phyloP scores from a whole-genome alignment of 2,797 vertebrate species.

The Myotis findleyi region DNA sequence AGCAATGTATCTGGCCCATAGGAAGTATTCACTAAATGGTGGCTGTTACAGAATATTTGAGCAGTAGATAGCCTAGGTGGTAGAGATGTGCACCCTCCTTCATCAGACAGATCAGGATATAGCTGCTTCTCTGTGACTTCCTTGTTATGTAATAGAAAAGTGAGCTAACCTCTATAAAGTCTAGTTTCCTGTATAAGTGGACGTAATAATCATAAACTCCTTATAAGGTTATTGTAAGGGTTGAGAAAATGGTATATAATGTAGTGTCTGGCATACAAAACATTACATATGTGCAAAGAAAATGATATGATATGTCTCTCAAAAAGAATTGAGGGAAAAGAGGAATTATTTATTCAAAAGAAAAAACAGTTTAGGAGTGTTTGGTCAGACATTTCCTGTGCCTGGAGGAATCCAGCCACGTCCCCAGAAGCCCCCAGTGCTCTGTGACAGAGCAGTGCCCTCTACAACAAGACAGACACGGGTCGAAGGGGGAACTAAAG shows the following conservation, averaged over 20 bases:
- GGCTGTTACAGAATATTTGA: neutral
- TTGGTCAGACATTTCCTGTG: neutral
- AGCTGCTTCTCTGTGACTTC: neutral
- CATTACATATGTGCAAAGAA: neutral
- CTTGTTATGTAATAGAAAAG: neutral
- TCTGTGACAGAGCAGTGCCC: neutral
- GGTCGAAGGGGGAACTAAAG: neutral
- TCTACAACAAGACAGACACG: neutral
- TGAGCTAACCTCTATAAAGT: neutral
- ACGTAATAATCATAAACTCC: neutral
- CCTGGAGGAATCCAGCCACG: neutral
- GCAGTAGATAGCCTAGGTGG: neutral
- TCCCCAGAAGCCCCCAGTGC: neutral
- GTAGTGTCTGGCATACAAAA: neutral
- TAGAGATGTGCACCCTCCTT: neutral
- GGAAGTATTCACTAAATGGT: neutral
- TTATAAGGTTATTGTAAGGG: neutral
- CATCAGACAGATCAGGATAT: neutral
- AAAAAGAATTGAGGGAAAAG: neutral
- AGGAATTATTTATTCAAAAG: slow-evolving; percentile 37
- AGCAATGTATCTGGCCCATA: neutral
- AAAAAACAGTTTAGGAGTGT: neutral
- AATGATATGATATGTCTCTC: neutral
- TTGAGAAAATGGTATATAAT: neutral
- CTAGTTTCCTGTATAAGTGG: neutral